Base-by-base conservation (phyloP, 1,140 invertebrate species). In the Coptotermes formosanus region DNA sequence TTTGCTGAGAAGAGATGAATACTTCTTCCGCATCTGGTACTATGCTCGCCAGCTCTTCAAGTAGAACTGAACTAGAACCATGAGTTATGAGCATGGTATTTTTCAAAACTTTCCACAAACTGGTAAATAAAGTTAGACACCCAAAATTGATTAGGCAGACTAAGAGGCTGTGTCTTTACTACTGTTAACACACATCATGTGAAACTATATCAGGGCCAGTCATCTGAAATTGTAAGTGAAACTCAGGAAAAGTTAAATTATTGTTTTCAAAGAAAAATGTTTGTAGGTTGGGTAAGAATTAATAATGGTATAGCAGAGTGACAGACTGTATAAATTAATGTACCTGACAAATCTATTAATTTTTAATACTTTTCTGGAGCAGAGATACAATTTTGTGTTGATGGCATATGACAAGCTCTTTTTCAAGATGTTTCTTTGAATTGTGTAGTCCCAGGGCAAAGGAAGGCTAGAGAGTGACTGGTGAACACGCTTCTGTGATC, bases 21-120 rank as follows among this genome's bases (percentile, higher is more conserved):
- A 98, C 92, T 98, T 98, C 94, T 98, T 98, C 94, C 94, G 96
- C 87, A 96, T 98, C 91, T 97, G 96, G 96, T 95, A 95, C 91
- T 96, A 97, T 89, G 95, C 96, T 85, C 95, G 95, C 88, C 94
- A 96, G 90, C 92, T 97, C 69, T 97, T 97, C 91, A 94, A 96
- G 91, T 95, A 94, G 93, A 86, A 38, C 44, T 38, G 44, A 16
- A 52, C 43, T 23, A 7, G 7, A 32, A 52, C 30, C 85, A 85
- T 32, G 32, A 30, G n/a, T 48, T 59, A 48, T 52, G 32, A 69
- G 7, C 32, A 82, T 43, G 21, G 21, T 21, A 38, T 48, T 23
- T 52, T n/a, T 44, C 32, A n/a, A 38, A 52, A 85, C n/a, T 52
- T 85, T 84, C 69, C 43, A 87, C n/a, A 44, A 52, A 85, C 9